phyloP scores from a whole-genome alignment of 2,797 vertebrate genomes.

The Thamnophis elegans region DNA sequence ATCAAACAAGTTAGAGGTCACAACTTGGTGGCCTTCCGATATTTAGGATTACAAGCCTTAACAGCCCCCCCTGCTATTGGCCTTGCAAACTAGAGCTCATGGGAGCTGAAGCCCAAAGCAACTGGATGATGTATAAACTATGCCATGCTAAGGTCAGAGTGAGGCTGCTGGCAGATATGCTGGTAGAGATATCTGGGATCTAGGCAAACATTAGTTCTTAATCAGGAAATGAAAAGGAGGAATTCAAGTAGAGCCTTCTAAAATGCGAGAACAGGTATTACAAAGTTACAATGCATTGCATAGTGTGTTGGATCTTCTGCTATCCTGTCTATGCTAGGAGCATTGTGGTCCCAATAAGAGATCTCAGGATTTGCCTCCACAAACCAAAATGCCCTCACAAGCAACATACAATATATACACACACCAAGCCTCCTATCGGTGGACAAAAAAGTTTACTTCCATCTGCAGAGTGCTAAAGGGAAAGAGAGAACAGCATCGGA shows the following conservation, averaged over 20 bases:
- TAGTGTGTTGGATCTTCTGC: not conserved
- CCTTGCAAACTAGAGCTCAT: not conserved
- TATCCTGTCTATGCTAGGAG: not conserved
- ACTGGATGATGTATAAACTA: not conserved
- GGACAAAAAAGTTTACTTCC: not conserved
- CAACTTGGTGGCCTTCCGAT: not conserved
- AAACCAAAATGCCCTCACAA: not conserved
- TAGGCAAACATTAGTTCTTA: not conserved
- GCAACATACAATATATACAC: not conserved
- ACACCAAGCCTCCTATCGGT: not conserved
- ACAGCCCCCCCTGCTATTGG: not conserved
- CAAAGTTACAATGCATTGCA: not conserved
- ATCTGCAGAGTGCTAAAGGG: not conserved
- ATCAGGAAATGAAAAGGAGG: not conserved
- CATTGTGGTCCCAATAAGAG: not conserved
- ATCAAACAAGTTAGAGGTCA: not conserved
- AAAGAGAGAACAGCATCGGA: not conserved
- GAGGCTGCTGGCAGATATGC: not conserved
- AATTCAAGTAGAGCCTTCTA: not conserved
- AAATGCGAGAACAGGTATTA: not conserved
- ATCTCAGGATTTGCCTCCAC: not conserved
- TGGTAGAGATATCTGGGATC: not conserved
- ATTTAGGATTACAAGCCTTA: not conserved
- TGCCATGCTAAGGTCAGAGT: not conserved
- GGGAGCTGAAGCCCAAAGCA: not conserved